These are phyloP conservation scores for Pogonocichla stellata DNA, from an alignment of 2,113 vertebrate species.

Conservation along the genomic window DNA sequence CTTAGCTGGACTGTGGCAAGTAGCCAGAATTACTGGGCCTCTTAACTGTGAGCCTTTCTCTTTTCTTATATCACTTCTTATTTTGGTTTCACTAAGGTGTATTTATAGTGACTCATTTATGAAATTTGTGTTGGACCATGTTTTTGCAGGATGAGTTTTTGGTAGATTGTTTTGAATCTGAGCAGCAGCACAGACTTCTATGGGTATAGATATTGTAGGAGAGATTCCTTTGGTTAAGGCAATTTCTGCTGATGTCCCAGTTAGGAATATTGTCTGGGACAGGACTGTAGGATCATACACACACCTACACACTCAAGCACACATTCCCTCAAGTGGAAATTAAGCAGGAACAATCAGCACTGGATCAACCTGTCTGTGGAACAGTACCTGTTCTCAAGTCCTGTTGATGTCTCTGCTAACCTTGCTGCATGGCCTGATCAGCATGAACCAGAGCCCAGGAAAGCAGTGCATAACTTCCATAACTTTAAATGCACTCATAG, in stretches of 20 bases:
- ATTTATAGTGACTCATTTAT: neutral
- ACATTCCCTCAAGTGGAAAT: neutral
- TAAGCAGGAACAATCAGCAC: neutral
- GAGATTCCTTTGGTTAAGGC: neutral
- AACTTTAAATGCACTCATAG: neutral
- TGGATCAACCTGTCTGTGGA: neutral
- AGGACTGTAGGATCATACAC: neutral
- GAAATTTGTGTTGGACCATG: neutral
- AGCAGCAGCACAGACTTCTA: neutral
- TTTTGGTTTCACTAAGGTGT: neutral
- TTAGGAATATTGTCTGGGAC: neutral
- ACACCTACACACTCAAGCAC: neutral
- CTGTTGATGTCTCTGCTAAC: conserved; percentile 15
- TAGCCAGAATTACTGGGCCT: neutral
- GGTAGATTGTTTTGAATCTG: neutral
- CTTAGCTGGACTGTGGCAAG: neutral
- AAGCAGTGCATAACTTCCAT: neutral
- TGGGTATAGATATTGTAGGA: neutral
- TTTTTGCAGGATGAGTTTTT: neutral
- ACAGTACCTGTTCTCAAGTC: neutral
- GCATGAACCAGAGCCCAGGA: conserved; percentile 29
- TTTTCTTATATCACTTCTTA: neutral
- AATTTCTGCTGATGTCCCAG: neutral
- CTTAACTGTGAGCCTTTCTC: neutral
- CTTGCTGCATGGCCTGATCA: conserved; percentile 37